phyloP scores from a whole-genome alignment of 30 jellyfish, hydroid and myxozoan species.

The Mastigias papua region DNA sequence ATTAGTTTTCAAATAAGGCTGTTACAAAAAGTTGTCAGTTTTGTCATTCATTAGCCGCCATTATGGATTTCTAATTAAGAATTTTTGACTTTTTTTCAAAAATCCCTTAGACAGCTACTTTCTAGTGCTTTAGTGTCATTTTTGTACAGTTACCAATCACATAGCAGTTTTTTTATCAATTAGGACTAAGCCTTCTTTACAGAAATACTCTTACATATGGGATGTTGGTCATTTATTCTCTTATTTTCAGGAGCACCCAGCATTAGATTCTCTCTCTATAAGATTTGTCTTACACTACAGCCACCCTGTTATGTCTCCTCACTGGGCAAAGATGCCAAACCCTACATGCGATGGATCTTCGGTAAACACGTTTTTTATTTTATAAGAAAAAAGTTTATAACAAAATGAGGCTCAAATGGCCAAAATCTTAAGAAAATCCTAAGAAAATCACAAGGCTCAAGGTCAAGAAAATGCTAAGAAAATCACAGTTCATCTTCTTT shows the following conservation, averaged over 20 bases:
- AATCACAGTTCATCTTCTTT: too few relatives aligned
- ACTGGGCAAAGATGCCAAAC: constrained; percentile 21
- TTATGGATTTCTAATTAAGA: not conserved
- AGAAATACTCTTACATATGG: too few relatives aligned
- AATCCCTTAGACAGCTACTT: not conserved
- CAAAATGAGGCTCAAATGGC: too few relatives aligned
- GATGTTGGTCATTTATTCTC: not conserved
- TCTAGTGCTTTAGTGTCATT: not conserved
- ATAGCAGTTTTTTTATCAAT: not conserved
- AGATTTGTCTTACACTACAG: not conserved
- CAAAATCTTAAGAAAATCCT: too few relatives aligned
- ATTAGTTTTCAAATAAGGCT: not conserved
- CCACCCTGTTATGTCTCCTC: constrained; percentile 1
- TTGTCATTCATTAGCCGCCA: constrained; percentile 6
- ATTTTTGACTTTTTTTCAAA: not conserved
- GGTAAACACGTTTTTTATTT: too few relatives aligned
- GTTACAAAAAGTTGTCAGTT: not conserved
- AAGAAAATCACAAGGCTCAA: too few relatives aligned
- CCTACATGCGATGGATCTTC: not conserved
- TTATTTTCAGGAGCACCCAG: not conserved
- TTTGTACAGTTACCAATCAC: not conserved
- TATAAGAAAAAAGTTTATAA: too few relatives aligned
- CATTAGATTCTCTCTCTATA: not conserved
- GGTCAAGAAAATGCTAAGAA: too few relatives aligned
- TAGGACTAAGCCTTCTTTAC: too few relatives aligned